Base-by-base conservation (phyloP, 1,140 invertebrate species). In the Trichonephila clavipes region DNA sequence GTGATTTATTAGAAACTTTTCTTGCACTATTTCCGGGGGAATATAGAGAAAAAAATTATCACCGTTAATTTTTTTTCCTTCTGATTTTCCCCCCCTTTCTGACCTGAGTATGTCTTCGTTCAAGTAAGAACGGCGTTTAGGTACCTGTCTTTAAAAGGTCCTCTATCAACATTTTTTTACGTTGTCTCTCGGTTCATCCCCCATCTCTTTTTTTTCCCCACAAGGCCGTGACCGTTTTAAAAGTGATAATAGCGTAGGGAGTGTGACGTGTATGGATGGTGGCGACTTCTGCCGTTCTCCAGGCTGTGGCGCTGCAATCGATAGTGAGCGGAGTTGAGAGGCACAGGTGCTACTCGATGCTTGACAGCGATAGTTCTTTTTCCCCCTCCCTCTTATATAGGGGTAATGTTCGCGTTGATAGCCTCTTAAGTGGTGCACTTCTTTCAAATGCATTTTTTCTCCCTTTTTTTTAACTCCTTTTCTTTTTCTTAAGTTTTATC, bases 1-100 rank as follows among this genome's bases (percentile, higher is more conserved):
- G 72, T 94, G 93, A 94, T 94, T 94, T 94, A 94, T 94, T 94
- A 94, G 93, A 90, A 94, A 94, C 87, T 94, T 94, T 94, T 94
- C 89, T 88, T 94, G 93, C 93, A 85, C 88, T 86, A 82, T 94
- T 94, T 94, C 93, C 72, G 87, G 77, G 88, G 59, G 62, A 90
- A 87, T 34, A 88, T 64, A 59, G 81, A 51, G n/a, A 40, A 51
- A 28, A 90, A 94, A 94, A 90, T 94, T 86, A 93, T 88, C 86
- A 94, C 88, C 88, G 87, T 89, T 94, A 94, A 83, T 94, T 94
- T 94, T 93, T 93, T 94, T 72, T 58, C 12, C 72, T 81, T 58
- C 21, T 61, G 44, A 83, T 94, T 28, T 94, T 94, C 66, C 51
- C 28, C 81, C 66, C 24, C 66, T 66, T 59, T 88, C 85, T 51